These are phyloP conservation scores for Drosophila ezoana DNA, from an alignment of 2,888 invertebrate species.

Conservation along the genomic window DNA sequence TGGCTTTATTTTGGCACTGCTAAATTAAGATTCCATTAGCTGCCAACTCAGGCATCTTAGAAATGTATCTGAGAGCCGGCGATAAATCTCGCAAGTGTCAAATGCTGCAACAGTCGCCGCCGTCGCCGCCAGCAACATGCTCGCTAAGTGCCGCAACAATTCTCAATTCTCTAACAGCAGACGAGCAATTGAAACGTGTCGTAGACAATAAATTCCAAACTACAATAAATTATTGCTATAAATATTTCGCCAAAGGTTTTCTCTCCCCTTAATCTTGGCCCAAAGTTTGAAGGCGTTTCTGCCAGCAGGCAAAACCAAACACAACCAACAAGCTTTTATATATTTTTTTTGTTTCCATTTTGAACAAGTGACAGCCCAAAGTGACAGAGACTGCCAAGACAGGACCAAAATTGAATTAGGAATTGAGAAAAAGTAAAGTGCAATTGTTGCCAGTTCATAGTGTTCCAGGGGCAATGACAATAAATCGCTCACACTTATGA, in stretches of 20 bases:
- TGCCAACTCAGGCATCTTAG: conserved; percentile 81
- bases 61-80: conserved; percentile 81
- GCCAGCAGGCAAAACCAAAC: conserved; percentile 27
- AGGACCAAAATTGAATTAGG: conserved; percentile 75
- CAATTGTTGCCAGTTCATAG: conserved; percentile 59
- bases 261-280: conserved; percentile 31
- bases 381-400: conserved; percentile 58
- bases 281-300: conserved; percentile 65
- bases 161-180: conserved; percentile 76
- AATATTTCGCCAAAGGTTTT: conserved; percentile 75
- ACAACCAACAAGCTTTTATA: conserved; percentile 40
- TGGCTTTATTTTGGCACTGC: conserved; percentile 79
- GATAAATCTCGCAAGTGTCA: conserved; percentile 85
- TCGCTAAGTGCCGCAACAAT: conserved; percentile 76
- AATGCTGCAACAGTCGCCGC: conserved; percentile 67
- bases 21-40: conserved; percentile 85
- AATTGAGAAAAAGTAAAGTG: conserved; percentile 65
- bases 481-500: conserved; percentile 83
- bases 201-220: conserved; percentile 81
- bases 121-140: conserved; percentile 60
- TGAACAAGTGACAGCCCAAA: conserved; percentile 59
- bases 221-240: conserved; percentile 80
- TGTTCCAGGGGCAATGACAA: conserved; percentile 73
- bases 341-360: conserved; percentile 22
- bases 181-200: conserved; percentile 81